A percentile compares a stretch with the other conserved stretches of the same genome.
These are phyloP conservation scores for Strongylocentrotus purpuratus DNA, from an alignment of 35 echinoderm and acorn worm species.

Conservation along the genomic window DNA sequence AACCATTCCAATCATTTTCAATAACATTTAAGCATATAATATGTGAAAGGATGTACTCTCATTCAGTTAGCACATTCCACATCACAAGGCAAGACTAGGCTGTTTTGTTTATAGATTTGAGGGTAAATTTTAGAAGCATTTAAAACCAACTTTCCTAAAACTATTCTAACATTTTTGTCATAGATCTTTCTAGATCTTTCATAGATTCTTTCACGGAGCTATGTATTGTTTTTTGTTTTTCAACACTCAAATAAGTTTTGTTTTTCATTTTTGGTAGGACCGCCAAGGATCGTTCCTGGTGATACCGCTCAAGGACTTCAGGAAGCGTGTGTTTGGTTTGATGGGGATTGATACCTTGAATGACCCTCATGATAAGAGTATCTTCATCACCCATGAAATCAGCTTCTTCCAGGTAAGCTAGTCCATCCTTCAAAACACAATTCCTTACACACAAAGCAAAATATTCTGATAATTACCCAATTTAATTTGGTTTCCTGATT, in stretches of 20 bases:
- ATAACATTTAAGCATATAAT: background rate
- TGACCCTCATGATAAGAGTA: slow-evolving; percentile 95
- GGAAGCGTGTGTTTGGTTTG: slow-evolving; percentile 89
- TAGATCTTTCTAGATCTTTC: background rate
- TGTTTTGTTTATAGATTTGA: too few relatives aligned
- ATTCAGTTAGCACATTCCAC: too few relatives aligned
- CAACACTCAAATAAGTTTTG: background rate
- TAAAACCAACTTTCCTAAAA: too few relatives aligned
- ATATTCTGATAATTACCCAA: too few relatives aligned
- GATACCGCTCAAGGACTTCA: slow-evolving; percentile 94
- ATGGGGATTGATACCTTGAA: slow-evolving; percentile 94
- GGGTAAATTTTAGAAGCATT: too few relatives aligned
- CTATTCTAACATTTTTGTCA: background rate
- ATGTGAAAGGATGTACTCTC: background rate
- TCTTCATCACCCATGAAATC: slow-evolving; percentile 99
- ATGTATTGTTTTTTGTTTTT: background rate
- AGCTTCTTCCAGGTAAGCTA: slow-evolving; percentile 94
- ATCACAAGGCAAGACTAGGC: too few relatives aligned
- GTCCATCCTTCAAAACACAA: too few relatives aligned
- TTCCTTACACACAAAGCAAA: too few relatives aligned
- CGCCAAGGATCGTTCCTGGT: slow-evolving; percentile 97
- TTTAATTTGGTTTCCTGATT: too few relatives aligned
- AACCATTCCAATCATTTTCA: background rate
- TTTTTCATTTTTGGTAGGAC: slow-evolving; percentile 69
- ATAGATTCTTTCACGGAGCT: too few relatives aligned